Evolutionary conservation across 2,888 invertebrate species (phyloP).

Genomic region (Nemurella pictetii): DNA sequence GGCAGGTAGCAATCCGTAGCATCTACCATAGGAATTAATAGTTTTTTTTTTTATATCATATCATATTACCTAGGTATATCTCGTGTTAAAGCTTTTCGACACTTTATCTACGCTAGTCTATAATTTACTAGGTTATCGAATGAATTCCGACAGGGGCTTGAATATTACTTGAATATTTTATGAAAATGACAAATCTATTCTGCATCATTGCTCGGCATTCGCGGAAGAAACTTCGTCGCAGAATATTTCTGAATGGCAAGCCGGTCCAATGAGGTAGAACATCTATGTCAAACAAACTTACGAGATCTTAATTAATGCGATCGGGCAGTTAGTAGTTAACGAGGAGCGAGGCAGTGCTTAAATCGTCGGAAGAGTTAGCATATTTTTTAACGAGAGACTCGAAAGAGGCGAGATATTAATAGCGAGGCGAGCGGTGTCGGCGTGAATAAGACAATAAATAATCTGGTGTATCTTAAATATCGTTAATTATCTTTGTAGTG

Average conservation of each 20-base stretch:
- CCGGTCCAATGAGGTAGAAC: not conserved
- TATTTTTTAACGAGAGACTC: not conserved
- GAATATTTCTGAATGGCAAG: too few relatives aligned
- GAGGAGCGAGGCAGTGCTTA: not conserved
- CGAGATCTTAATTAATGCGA: not conserved
- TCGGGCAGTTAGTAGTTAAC: not conserved
- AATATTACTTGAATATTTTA: too few relatives aligned
- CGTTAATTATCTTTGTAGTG: not conserved
- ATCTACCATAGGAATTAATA: not conserved
- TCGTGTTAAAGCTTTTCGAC: not conserved
- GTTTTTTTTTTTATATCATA: not conserved
- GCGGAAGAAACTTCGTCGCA: too few relatives aligned
- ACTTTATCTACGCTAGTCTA: not conserved
- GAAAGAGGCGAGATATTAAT: not conserved
- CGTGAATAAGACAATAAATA: not conserved
- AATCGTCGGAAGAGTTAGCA: not conserved
- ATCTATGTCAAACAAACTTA: not conserved
- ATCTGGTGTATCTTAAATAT: not conserved
- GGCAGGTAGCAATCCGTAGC: too few relatives aligned
- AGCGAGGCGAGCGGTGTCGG: not conserved
- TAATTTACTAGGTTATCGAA: not conserved
- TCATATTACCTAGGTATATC: too few relatives aligned
- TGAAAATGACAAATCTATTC: too few relatives aligned
- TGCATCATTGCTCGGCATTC: too few relatives aligned
- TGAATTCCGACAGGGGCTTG: too few relatives aligned